Evolutionary conservation across 2,888 invertebrate species (phyloP).

Genomic region (Hirtodrosophila trivittata): DNA sequence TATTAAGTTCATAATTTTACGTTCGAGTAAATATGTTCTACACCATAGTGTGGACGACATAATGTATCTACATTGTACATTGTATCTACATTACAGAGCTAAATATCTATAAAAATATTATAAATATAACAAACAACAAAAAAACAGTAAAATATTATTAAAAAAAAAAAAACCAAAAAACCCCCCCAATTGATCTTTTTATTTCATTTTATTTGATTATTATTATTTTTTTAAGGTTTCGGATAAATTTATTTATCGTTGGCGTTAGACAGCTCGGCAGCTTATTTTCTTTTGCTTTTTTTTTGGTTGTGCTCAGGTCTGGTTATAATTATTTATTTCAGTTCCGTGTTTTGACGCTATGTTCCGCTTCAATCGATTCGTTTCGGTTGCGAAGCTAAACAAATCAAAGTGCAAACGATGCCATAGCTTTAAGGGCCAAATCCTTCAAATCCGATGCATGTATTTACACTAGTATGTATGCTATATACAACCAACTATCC

Average conservation of each 20-base stretch:
- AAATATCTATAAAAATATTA: conserved; percentile 70
- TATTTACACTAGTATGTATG: conserved; percentile 6
- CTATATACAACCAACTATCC: conserved; percentile 9
- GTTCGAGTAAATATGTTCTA: conserved; percentile 25
- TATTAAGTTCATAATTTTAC: conserved; percentile 74
- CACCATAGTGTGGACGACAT: conserved; percentile 23
- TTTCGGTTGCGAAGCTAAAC: too few relatives aligned
- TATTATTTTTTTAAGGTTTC: conserved; percentile 5
- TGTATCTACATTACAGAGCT: conserved; percentile 72
- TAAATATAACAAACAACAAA: conserved; percentile 69
- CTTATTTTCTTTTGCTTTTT: conserved; percentile 15
- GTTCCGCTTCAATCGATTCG: too few relatives aligned
- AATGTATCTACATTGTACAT: conserved; percentile 70
- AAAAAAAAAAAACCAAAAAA: conserved; percentile 51
- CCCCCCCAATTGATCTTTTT: too few relatives aligned
- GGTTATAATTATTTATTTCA: too few relatives aligned
- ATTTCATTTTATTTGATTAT: conserved; percentile 35
- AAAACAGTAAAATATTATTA: conserved; percentile 75
- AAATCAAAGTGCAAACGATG: too few relatives aligned
- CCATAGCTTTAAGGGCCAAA: too few relatives aligned
- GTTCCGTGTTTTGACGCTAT: too few relatives aligned
- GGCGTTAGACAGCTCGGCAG: neutral
- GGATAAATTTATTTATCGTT: conserved; percentile 6
- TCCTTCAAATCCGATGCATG: too few relatives aligned
- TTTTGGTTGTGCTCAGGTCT: too few relatives aligned